Percentiles rank a stretch among this genome's conserved stretches.
Conservation (phyloP, 1,140 invertebrate genomes). For the Lepidurus packardi region DNA sequence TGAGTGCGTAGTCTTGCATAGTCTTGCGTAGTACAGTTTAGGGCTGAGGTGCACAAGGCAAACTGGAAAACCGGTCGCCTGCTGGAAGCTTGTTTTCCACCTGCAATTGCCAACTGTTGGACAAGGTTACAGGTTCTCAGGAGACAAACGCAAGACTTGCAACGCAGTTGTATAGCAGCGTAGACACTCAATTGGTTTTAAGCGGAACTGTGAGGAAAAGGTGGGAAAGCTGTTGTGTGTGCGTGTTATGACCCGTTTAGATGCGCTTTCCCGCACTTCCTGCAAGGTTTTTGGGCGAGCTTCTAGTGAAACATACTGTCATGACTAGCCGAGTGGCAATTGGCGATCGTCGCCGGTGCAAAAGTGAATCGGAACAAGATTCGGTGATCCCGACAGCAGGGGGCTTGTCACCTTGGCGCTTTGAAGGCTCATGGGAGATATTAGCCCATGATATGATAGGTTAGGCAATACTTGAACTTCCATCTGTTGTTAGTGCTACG, state of each 20-base stretch:
- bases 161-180: background rate
- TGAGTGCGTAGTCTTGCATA: background rate
- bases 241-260: no score
- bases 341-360: background rate
- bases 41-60: conserved; percentile 3
- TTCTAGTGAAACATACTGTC: no score
- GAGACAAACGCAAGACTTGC: background rate
- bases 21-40: no score
- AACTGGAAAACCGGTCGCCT: conserved; percentile 1
- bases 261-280: no score
- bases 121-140: background rate
- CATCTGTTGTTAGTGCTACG: background rate
- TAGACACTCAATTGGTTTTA: no score
- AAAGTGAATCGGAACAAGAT: conserved; percentile 9
- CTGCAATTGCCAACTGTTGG: background rate
- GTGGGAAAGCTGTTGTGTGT: no score
- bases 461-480: background rate
- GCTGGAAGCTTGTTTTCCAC: conserved; percentile 3
- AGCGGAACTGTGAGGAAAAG: no score
- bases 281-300: no score
- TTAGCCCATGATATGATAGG: conserved; percentile 1
- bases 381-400: background rate
- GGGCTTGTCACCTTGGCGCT: background rate
- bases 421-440: background rate
- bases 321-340: background rate